Percentiles rank a stretch among this genome's conserved stretches.
These are phyloP conservation scores for Spermophilus dauricus DNA, from an alignment of 2,113 vertebrate species.

Conservation along the genomic window DNA sequence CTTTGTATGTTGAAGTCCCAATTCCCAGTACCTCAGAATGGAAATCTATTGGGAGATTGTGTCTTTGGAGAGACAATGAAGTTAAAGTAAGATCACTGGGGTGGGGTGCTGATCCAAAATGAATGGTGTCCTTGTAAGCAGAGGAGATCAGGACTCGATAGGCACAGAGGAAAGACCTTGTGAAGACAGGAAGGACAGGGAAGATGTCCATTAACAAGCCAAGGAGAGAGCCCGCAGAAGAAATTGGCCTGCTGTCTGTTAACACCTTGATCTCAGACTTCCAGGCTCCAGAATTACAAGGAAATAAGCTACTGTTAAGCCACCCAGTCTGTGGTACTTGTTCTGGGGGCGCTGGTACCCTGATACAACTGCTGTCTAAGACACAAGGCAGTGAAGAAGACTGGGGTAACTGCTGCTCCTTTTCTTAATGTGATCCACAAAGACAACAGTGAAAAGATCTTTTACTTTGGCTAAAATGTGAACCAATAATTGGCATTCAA, in stretches of 20 bases:
- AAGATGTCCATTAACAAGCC: neutral
- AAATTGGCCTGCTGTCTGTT: neutral
- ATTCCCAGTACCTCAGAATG: neutral
- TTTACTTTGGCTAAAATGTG: conserved; percentile 51
- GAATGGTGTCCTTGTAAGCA: neutral
- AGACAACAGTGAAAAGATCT: conserved; percentile 38
- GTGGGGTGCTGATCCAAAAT: neutral
- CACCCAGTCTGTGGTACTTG: neutral
- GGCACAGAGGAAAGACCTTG: neutral
- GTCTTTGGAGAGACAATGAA: neutral
- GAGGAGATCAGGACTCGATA: neutral
- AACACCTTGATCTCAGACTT: neutral
- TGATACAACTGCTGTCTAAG: accelerated
- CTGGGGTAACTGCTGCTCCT: neutral
- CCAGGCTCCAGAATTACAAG: neutral
- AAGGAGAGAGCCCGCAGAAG: neutral
- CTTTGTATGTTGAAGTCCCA: neutral
- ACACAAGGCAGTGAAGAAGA: neutral
- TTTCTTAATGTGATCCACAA: conserved; percentile 32
- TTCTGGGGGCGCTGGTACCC: neutral
- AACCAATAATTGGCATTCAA: conserved; percentile 47
- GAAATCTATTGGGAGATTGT: neutral
- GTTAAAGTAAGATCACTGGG: neutral
- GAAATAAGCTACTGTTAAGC: neutral
- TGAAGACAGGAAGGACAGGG: neutral